Percentiles rank a stretch among this genome's conserved stretches.
Conservation (phyloP, 2,888 invertebrate species). For the Cosmopolites sordidus region DNA sequence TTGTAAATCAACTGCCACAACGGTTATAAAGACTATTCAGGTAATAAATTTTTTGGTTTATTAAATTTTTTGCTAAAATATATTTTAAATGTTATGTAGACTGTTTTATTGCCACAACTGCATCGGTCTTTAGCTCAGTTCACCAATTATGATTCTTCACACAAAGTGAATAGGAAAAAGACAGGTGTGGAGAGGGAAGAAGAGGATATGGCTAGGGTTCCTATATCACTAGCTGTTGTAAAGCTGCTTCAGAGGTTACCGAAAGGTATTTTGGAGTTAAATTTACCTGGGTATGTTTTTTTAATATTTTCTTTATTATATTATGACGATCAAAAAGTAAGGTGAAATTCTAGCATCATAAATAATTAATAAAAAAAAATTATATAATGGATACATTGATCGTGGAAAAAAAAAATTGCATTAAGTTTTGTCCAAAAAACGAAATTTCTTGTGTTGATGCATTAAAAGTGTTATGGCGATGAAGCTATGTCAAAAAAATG, state of each 20-base stretch:
- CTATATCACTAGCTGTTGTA: conserved; percentile 88
- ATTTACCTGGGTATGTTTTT: conserved; percentile 72
- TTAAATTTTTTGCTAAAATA: neutral
- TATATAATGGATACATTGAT: no score
- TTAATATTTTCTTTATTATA: no score
- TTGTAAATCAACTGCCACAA: conserved; percentile 68
- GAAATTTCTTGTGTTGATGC: no score
- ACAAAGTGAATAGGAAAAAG: conserved; percentile 71
- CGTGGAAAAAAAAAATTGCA: no score
- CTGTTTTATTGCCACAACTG: conserved; percentile 73
- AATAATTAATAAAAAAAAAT: no score
- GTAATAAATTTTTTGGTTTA: conserved; percentile 26
- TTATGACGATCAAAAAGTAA: no score
- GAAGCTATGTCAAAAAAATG: no score
- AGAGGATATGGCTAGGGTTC: conserved; percentile 84
- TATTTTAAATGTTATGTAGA: conserved; percentile 31
- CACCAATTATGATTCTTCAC: conserved; percentile 69
- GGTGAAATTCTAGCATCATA: no score
- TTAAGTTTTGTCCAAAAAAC: no score
- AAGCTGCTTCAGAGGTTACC: conserved; percentile 88
- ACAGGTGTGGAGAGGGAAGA: conserved; percentile 73
- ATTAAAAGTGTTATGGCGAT: no score
- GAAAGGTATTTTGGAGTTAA: conserved; percentile 64
- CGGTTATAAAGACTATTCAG: conserved; percentile 57
- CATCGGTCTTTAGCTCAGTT: conserved; percentile 66